Conservation (phyloP, 2,888 invertebrate species). For the Leptinotarsa tumamoca region DNA sequence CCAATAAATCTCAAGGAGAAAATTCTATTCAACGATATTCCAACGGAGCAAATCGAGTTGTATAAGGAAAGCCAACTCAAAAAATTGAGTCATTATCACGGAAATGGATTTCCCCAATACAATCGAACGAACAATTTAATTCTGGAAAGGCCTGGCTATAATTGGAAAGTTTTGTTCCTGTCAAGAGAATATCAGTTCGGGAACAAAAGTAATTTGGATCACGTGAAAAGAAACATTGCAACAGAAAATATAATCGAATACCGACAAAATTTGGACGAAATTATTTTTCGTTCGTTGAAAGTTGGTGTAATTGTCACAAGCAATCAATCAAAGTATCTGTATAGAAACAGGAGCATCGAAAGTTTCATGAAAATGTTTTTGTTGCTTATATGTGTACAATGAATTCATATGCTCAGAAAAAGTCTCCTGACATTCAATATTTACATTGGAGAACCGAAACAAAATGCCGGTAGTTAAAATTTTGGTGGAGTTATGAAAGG, state of each 20-base stretch:
- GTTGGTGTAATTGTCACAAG: background rate
- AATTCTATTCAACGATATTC: background rate
- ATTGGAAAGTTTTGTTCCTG: constrained; percentile 18
- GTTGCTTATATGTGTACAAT: too few relatives aligned
- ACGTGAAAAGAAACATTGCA: background rate
- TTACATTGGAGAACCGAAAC: too few relatives aligned
- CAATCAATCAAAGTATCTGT: background rate
- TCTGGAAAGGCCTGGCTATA: constrained; percentile 2
- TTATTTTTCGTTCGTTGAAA: background rate
- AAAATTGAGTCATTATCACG: constrained; percentile 6
- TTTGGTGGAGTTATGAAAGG: too few relatives aligned
- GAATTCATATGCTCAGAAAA: too few relatives aligned
- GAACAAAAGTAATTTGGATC: constrained; percentile 18
- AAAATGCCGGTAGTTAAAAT: too few relatives aligned
- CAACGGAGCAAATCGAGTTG: background rate
- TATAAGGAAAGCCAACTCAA: background rate
- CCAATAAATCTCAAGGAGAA: background rate
- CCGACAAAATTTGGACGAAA: background rate
- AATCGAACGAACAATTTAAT: background rate
- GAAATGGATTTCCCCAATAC: constrained; percentile 12
- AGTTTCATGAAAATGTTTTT: too few relatives aligned
- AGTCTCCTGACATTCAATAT: too few relatives aligned
- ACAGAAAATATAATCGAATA: background rate
- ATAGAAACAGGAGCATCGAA: background rate
- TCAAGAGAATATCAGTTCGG: constrained; percentile 15